Percentiles rank a stretch among this genome's conserved stretches.
Conservation (phyloP, 2,888 invertebrate species). For the Nemurella pictetii region DNA sequence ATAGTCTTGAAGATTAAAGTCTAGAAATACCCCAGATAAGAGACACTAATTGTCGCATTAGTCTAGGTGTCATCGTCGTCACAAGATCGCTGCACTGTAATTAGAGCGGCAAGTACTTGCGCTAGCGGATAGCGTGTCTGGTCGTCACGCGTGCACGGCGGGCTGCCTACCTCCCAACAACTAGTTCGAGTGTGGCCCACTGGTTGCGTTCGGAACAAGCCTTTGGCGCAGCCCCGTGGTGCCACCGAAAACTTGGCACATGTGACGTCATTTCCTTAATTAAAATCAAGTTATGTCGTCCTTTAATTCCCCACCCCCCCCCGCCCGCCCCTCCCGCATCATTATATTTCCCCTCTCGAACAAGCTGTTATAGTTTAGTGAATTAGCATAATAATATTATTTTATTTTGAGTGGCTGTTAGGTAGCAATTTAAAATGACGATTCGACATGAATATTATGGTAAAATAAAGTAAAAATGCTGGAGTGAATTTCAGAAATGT, state of each 20-base stretch:
- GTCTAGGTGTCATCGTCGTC: no score
- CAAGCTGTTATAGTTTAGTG: slow-evolving; percentile 8
- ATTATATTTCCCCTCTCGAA: not conserved
- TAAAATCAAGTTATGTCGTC: slow-evolving; percentile 27
- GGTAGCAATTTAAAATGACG: not conserved
- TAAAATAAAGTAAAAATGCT: not conserved
- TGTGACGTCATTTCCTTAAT: slow-evolving; percentile 36
- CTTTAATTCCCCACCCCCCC: slow-evolving; percentile 17
- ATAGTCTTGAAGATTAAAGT: no score
- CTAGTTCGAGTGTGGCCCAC: slow-evolving; percentile 12
- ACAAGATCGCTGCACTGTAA: no score
- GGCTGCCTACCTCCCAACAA: not conserved
- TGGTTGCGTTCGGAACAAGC: not conserved
- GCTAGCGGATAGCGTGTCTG: not conserved
- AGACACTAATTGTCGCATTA: no score
- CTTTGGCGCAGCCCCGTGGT: slow-evolving; percentile 8
- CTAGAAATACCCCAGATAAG: no score
- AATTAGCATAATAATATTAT: not conserved
- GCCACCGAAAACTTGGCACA: not conserved
- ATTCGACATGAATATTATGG: not conserved
- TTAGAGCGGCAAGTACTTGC: not conserved
- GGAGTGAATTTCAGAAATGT: not conserved
- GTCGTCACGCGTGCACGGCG: not conserved
- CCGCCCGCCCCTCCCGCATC: slow-evolving; percentile 9
- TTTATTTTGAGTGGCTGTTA: not conserved